A percentile compares a stretch with the other conserved stretches of the same genome.
phyloP scores from a whole-genome alignment of 2,113 vertebrate genomes.

The Megaceryle maxima region DNA sequence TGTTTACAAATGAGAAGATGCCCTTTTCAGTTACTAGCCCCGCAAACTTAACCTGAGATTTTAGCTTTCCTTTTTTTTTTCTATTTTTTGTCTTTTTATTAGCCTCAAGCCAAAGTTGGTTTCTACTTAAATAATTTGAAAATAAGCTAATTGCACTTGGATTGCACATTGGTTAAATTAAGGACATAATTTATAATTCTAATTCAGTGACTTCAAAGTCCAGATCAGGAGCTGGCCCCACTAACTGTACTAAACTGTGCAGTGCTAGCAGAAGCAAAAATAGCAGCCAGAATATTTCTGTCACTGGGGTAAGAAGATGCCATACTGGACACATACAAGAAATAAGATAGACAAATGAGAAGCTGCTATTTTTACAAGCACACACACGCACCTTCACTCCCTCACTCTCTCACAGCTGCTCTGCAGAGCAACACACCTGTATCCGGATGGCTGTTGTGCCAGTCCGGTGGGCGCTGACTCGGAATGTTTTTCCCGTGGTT shows the following conservation, averaged over 20 bases:
- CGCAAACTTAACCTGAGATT: background rate
- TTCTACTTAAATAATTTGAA: background rate
- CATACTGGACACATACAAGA: background rate
- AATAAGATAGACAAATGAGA: background rate
- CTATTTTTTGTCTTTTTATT: background rate
- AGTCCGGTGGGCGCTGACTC: background rate
- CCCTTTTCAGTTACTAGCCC: background rate
- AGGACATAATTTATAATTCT: background rate
- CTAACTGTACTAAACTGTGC: background rate
- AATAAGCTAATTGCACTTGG: conserved; percentile 10
- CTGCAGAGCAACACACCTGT: background rate
- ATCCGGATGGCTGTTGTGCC: background rate
- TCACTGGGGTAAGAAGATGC: background rate
- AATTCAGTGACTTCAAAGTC: background rate
- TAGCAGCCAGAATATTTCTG: background rate
- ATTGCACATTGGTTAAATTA: conserved; percentile 10
- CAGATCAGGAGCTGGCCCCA: background rate
- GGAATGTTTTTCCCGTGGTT: background rate
- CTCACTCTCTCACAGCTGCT: background rate
- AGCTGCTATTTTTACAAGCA: conserved; percentile 1
- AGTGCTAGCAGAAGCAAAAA: conserved; percentile 13
- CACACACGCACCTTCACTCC: background rate
- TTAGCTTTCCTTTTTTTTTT: background rate
- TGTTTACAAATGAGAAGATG: conserved; percentile 32
- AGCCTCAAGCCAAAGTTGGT: background rate